Evolutionary conservation across 2,888 invertebrate species (phyloP).

Genomic region (Pedicia rivosa): DNA sequence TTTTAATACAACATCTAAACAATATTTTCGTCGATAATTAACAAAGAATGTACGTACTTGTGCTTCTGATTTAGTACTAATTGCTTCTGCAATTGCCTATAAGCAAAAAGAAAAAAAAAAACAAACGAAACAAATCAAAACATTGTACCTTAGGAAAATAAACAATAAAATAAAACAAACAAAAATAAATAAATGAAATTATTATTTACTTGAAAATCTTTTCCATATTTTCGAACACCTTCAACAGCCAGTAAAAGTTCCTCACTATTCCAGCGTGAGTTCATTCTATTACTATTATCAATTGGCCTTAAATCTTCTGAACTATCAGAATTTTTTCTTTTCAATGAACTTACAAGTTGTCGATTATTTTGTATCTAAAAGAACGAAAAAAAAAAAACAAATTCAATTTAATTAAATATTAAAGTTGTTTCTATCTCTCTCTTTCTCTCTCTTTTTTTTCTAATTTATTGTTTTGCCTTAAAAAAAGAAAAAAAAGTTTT

Average conservation of each 20-base stretch:
- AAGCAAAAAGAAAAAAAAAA: slow-evolving; percentile 29
- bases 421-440: too few relatives aligned
- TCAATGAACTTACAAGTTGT: slow-evolving; percentile 74
- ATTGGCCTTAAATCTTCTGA: slow-evolving; percentile 43
- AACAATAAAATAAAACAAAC: neutral
- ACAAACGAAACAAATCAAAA: neutral
- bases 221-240: slow-evolving; percentile 68
- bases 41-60: slow-evolving; percentile 86
- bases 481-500: too few relatives aligned
- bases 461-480: too few relatives aligned
- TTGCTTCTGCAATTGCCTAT: slow-evolving; percentile 84
- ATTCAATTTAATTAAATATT: slow-evolving; percentile 5
- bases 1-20: slow-evolving; percentile 69
- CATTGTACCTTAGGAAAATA: neutral
- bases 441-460: too few relatives aligned
- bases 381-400: slow-evolving; percentile 14
- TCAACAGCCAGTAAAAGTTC: slow-evolving; percentile 83
- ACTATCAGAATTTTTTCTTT: slow-evolving; percentile 44
- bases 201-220: slow-evolving; percentile 64
- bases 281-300: slow-evolving; percentile 48
- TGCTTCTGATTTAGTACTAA: slow-evolving; percentile 88
- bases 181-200: neutral
- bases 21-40: slow-evolving; percentile 77
- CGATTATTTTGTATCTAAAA: slow-evolving; percentile 87
- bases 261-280: slow-evolving; percentile 84